phyloP scores from a whole-genome alignment of 2,888 invertebrate genomes.

The Nymphalis c-album region DNA sequence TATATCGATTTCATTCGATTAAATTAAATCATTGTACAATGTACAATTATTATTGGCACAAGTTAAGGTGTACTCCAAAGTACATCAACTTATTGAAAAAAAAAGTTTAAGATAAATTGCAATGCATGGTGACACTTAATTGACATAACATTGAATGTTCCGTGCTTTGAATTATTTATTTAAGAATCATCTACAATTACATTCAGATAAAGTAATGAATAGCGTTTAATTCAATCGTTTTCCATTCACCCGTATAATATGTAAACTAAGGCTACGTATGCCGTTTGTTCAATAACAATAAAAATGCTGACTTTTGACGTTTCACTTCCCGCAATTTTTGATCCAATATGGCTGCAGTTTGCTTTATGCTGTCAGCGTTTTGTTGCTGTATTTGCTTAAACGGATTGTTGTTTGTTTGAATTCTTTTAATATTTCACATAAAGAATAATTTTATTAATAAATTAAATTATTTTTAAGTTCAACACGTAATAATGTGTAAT shows the following conservation, averaged over 20 bases:
- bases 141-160: too few species aligned
- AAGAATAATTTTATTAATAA: not conserved
- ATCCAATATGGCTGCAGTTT: conserved; percentile 65
- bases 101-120: conserved; percentile 14
- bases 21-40: too few species aligned
- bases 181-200: not conserved
- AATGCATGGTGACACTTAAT: too few species aligned
- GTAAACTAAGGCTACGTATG: conserved; percentile 49
- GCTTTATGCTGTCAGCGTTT: conserved; percentile 65
- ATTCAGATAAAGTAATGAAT: not conserved
- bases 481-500: too few species aligned
- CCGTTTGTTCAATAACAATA: conserved; percentile 47
- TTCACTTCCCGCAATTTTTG: conserved; percentile 64
- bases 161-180: too few species aligned
- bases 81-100: not conserved
- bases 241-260: conserved; percentile 24
- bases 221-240: conserved; percentile 9
- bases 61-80: too few species aligned
- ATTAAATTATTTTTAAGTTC: too few species aligned
- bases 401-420: conserved; percentile 45
- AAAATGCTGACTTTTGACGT: conserved; percentile 65
- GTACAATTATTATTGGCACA: too few species aligned
- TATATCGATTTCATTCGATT: too few species aligned
- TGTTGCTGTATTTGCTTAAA: conserved; percentile 59
- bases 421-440: conserved; percentile 27